Evolutionary conservation across 2,888 invertebrate genomes (phyloP).

Genomic region (Adelphocoris suturalis): DNA sequence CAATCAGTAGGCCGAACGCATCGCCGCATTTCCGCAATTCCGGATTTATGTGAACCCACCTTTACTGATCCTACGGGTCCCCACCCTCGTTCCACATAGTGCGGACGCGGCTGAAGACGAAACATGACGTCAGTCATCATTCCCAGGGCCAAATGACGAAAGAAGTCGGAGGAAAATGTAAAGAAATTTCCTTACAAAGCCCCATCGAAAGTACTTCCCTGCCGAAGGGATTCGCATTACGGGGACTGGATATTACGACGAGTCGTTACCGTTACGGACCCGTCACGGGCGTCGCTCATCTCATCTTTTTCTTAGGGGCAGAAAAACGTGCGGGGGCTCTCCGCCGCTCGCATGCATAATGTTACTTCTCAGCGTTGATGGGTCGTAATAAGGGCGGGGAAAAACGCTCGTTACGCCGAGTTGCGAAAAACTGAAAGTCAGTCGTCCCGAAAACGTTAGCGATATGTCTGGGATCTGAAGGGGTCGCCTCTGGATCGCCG

Average conservation of each 20-base stretch:
- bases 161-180: neutral
- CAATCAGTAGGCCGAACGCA: too few relatives aligned
- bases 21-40: too few relatives aligned
- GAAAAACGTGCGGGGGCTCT: neutral
- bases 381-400: neutral
- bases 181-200: neutral
- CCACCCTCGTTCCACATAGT: too few relatives aligned
- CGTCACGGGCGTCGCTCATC: neutral
- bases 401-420: conserved; percentile 13
- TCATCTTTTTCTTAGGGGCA: conserved; percentile 25
- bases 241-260: conserved; percentile 11
- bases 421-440: conserved; percentile 1
- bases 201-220: neutral
- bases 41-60: too few relatives aligned
- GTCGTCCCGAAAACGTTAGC: neutral
- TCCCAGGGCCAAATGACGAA: too few relatives aligned
- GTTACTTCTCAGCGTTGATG: conserved; percentile 6
- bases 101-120: too few relatives aligned
- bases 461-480: neutral
- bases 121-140: too few relatives aligned
- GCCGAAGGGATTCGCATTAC: neutral
- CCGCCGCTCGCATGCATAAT: conserved; percentile 32
- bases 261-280: conserved; percentile 20
- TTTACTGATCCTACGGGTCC: too few relatives aligned
- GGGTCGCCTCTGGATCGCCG: neutral